These are phyloP conservation scores for Cherax quadricarinatus DNA, from an alignment of 1,140 invertebrate species.

Conservation along the genomic window DNA sequence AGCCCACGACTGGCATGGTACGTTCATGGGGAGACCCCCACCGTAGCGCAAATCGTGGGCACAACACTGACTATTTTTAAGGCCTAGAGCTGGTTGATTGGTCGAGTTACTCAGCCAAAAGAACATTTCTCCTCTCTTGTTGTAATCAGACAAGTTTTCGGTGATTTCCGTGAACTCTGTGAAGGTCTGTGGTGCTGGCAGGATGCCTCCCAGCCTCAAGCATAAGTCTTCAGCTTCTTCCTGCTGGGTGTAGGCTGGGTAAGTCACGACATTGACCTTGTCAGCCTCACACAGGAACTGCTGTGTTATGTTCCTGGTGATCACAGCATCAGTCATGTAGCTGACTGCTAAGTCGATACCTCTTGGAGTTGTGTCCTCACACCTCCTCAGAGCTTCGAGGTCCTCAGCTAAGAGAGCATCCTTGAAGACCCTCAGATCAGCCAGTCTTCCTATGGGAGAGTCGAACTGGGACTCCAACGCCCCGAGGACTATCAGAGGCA, in stretches of 20 bases:
- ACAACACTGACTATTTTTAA: background rate
- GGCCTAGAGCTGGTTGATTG: constrained; percentile 13
- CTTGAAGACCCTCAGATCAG: constrained; percentile 22
- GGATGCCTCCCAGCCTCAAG: constrained; percentile 19
- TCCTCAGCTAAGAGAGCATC: background rate
- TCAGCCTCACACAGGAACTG: constrained; percentile 3
- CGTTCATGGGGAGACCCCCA: constrained; percentile 43
- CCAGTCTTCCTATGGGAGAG: constrained; percentile 28
- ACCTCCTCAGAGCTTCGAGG: constrained; percentile 2
- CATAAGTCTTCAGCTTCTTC: constrained; percentile 26
- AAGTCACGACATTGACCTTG: constrained; percentile 31
- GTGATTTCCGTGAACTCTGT: constrained; percentile 7
- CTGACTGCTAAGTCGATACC: background rate
- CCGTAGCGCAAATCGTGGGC: constrained; percentile 39
- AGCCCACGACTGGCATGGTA: constrained; percentile 44
- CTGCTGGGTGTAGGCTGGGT: constrained; percentile 40
- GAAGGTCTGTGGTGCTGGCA: constrained; percentile 39
- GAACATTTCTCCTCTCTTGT: constrained; percentile 28
- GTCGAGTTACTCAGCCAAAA: constrained; percentile 53
- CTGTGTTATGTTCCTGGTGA: background rate
- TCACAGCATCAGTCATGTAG: constrained; percentile 11
- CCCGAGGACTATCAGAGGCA: constrained; percentile 32
- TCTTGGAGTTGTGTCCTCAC: background rate
- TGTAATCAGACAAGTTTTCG: constrained; percentile 35
- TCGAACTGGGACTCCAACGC: constrained; percentile 31